Conservation (phyloP, 1,140 invertebrate genomes). For the Bursaphelenchus mucronatus region DNA sequence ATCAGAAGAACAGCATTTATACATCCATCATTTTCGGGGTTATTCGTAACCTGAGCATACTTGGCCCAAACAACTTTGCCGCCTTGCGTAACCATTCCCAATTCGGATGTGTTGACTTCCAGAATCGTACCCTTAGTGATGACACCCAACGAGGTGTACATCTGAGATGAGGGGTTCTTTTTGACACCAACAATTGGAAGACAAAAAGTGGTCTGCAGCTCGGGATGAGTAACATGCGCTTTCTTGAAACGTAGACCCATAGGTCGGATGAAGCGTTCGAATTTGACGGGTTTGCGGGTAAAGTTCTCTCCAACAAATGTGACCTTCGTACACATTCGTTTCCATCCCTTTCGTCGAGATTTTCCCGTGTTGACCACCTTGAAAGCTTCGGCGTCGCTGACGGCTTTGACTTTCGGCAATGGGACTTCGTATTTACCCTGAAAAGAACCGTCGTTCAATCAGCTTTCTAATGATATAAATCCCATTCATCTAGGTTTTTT, state of each 20-base stretch:
- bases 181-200: conserved; percentile 98
- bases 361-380: conserved; percentile 91
- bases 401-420: conserved; percentile 91
- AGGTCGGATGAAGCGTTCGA: conserved; percentile 95
- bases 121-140: conserved; percentile 97
- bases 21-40: conserved; percentile 99
- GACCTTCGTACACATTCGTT: conserved; percentile 96
- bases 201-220: conserved; percentile 96
- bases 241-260: conserved; percentile 88
- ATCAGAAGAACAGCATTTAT: conserved; percentile 97
- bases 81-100: conserved; percentile 94
- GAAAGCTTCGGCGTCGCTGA: conserved; percentile 96
- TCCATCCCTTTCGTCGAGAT: conserved; percentile 92
- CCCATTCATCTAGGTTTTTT: neutral
- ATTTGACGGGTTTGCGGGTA: conserved; percentile 97
- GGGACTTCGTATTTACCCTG: conserved; percentile 98
- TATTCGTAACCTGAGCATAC: conserved; percentile 97
- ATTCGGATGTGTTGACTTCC: conserved; percentile 95
- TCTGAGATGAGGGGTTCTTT: conserved; percentile 93
- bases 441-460: conserved; percentile 18
- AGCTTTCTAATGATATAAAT: neutral
- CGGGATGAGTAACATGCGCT: conserved; percentile 78
- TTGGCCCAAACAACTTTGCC: conserved; percentile 99
- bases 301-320: conserved; percentile 96
- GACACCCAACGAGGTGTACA: conserved; percentile 93